Percentiles rank a stretch among this genome's conserved stretches.
Conservation (phyloP, 1,140 invertebrate species). For the Camponotus vicinus region DNA sequence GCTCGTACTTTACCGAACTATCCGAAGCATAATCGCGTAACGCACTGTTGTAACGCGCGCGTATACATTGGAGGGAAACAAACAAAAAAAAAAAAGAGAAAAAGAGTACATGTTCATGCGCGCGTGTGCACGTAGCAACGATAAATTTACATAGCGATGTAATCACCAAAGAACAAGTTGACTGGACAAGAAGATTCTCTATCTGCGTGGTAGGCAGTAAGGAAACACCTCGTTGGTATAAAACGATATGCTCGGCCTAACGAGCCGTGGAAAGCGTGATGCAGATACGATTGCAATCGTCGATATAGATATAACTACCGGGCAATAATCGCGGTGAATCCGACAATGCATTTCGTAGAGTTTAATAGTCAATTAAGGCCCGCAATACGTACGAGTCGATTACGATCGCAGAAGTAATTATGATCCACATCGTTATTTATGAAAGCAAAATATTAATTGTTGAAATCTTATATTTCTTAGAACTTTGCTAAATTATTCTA, state of each 20-base stretch:
- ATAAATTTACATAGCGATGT: constrained; percentile 85
- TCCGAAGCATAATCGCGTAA: constrained; percentile 60
- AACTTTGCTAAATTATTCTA: neutral
- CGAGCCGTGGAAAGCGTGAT: constrained; percentile 78
- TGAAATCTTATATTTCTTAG: constrained; percentile 23
- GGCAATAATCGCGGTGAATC: constrained; percentile 61
- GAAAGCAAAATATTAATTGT: constrained; percentile 16
- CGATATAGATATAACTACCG: constrained; percentile 72
- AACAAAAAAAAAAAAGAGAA: neutral
- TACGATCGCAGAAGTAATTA: constrained; percentile 42
- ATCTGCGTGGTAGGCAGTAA: constrained; percentile 78
- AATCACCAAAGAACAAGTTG: constrained; percentile 84
- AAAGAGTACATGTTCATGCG: constrained; percentile 63
- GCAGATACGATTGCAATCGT: constrained; percentile 70
- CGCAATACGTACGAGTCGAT: constrained; percentile 30
- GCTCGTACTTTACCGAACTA: constrained; percentile 34
- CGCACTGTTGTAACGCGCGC: constrained; percentile 32
- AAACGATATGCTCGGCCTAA: constrained; percentile 80
- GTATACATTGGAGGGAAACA: neutral
- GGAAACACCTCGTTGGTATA: constrained; percentile 83
- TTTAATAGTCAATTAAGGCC: constrained; percentile 51
- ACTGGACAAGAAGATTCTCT: constrained; percentile 84
- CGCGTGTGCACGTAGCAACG: constrained; percentile 80
- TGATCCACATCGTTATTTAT: constrained; percentile 28
- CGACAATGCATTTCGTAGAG: constrained; percentile 58